A percentile compares a stretch with the other conserved stretches of the same genome.
Conservation (phyloP, 2,113 vertebrate species). For the Bostrychus sinensis region DNA sequence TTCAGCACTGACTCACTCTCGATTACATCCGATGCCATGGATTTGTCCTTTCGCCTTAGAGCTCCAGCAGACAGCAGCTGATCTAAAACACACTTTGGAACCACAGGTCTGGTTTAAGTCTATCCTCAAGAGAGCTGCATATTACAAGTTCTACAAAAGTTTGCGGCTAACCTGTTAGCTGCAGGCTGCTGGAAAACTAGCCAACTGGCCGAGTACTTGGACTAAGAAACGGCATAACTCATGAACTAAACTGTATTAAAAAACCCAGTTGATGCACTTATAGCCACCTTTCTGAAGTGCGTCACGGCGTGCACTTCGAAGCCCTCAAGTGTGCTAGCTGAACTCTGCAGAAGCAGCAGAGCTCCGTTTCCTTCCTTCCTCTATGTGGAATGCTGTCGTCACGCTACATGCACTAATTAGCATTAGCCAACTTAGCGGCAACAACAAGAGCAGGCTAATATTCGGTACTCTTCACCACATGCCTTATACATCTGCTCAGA, state of each 20-base stretch:
- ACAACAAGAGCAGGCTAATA: slow-evolving; percentile 2
- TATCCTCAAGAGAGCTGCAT: neutral
- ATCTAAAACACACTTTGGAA: neutral
- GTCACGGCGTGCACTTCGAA: slow-evolving; percentile 26
- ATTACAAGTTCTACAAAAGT: slow-evolving; percentile 43
- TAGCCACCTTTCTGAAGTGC: slow-evolving; percentile 36
- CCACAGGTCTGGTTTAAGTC: neutral
- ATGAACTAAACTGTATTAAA: slow-evolving; percentile 24
- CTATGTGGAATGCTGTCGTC: slow-evolving; percentile 22
- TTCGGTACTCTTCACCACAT: neutral
- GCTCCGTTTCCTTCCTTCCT: slow-evolving; percentile 63
- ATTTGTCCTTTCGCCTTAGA: slow-evolving; percentile 10
- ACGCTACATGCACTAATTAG: slow-evolving; percentile 34
- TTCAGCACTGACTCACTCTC: slow-evolving; percentile 63
- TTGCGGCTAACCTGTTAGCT: slow-evolving; percentile 46
- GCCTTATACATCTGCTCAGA: neutral
- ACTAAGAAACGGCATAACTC: slow-evolving; percentile 32
- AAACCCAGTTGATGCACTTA: slow-evolving; percentile 6
- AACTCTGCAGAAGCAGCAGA: slow-evolving; percentile 30
- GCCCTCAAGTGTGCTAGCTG: slow-evolving; percentile 19
- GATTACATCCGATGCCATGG: slow-evolving; percentile 75
- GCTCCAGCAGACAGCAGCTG: slow-evolving; percentile 3
- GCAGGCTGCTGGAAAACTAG: slow-evolving; percentile 15
- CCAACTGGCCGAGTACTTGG: slow-evolving; percentile 33
- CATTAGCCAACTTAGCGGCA: slow-evolving; percentile 23